Base-by-base conservation (phyloP, 2,797 vertebrate genomes). In the Malurus leucopterus region DNA sequence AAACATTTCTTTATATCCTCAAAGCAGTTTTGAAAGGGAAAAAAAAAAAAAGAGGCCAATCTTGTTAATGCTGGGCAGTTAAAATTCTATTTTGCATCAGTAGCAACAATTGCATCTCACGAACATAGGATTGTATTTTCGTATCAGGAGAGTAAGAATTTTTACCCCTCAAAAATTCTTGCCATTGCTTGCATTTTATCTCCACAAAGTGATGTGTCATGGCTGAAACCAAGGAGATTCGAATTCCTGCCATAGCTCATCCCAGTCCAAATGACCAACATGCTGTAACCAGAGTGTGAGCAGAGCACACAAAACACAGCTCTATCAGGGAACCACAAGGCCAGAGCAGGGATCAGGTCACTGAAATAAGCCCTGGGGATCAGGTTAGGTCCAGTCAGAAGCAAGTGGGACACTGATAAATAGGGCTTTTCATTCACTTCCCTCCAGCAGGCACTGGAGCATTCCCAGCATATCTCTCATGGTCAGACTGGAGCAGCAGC, bases 131-230 rank as follows among this genome's bases (percentile, higher is more conserved):
- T 27, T 13, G 1, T 49, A 38, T 68, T 74, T 87, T 79, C 29
- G 51, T 73, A 73, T 22, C 27, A 41, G 34, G 77, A 51, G 24
- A 76, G 17, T 8, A 65, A 22, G 9, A 36, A 22, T 64, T 44
- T 40, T 81, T 41, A 15, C 2, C 4, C n/a, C 8, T 4, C 0
- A 2, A 61, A 77, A 71, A 9, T 27, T 68, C 63, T 58, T 69
- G 18, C 14, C 20, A 36, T 62, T 68, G 24, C 11, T 82, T 73
- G 29, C 3, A n/a, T 41, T 90, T 72, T 51, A 70, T 49, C 8
- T 5, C 26, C 29, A 53, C 43, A 19, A 69, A 82, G 54, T 11
- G n/a, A 76, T 16, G n/a, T 3, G 4, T 9, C 7, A 4, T 0
- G 0, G 74, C 10, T 73, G 61, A 86, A 90, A 87, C 22, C 50